These are phyloP conservation scores for Perognathus longimembris DNA, from an alignment of 2,113 vertebrate genomes.

Conservation along the genomic window DNA sequence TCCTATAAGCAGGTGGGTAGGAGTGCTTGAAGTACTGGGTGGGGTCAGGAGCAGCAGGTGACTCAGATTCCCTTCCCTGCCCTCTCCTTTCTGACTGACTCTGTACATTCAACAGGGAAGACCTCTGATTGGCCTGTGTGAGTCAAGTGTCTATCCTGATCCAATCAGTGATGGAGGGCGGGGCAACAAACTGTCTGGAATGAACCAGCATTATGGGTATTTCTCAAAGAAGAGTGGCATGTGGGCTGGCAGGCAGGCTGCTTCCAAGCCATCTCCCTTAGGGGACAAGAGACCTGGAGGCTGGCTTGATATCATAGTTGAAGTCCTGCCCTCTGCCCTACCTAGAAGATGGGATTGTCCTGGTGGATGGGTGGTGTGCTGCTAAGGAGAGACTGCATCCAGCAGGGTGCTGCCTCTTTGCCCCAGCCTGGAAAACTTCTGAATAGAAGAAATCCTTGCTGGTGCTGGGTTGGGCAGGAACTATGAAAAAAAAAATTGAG, in stretches of 20 bases:
- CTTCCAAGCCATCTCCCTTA: background rate
- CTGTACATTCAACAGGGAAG: background rate
- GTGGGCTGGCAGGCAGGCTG: background rate
- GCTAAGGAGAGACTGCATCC: background rate
- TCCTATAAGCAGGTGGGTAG: background rate
- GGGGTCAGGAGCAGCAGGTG: background rate
- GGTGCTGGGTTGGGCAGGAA: background rate
- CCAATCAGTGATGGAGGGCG: background rate
- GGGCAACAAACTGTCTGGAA: background rate
- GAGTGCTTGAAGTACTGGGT: too few species aligned
- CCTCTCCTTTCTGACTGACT: background rate
- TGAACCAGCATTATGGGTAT: background rate
- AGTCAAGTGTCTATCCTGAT: background rate
- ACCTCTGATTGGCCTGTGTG: background rate
- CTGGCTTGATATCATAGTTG: background rate
- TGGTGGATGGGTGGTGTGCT: background rate
- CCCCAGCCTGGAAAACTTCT: background rate
- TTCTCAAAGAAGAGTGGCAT: background rate
- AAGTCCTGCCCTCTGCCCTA: background rate
- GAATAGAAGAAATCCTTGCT: background rate
- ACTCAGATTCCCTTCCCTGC: background rate
- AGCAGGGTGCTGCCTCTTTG: background rate
- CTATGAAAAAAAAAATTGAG: background rate
- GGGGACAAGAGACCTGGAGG: background rate
- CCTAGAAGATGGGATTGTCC: background rate